These are phyloP conservation scores for Calameuta idolon DNA, from an alignment of 2,888 invertebrate species.

Conservation along the genomic window DNA sequence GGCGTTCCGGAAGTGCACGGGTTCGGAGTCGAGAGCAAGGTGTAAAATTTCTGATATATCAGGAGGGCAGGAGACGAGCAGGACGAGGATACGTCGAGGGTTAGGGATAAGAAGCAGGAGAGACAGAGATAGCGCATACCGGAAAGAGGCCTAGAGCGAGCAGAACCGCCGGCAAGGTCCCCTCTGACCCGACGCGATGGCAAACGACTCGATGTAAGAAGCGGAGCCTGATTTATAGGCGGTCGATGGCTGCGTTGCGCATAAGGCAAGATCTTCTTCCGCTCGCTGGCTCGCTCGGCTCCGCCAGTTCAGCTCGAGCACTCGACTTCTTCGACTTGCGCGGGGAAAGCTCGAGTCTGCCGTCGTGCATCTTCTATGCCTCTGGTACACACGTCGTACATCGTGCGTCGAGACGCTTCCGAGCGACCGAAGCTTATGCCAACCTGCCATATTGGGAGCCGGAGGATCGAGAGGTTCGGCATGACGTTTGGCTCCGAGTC, in stretches of 20 bases:
- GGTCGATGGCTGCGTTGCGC: conserved; percentile 34
- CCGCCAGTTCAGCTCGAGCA: neutral
- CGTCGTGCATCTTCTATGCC: neutral
- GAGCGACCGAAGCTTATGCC: neutral
- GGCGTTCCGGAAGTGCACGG: neutral
- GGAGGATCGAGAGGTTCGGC: neutral
- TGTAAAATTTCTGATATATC: neutral
- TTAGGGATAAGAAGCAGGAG: neutral
- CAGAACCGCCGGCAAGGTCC: conserved; percentile 45
- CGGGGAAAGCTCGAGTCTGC: conserved; percentile 27
- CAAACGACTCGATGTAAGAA: conserved; percentile 60
- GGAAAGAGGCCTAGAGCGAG: conserved; percentile 35
- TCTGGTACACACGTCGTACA: neutral
- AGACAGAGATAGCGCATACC: conserved; percentile 10
- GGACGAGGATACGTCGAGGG: conserved; percentile 11
- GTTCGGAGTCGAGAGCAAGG: conserved; percentile 1
- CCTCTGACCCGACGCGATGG: conserved; percentile 45
- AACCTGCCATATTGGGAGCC: neutral
- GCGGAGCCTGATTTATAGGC: conserved; percentile 58
- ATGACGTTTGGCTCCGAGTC: neutral
- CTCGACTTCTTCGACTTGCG: conserved; percentile 21
- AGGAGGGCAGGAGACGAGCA: conserved; percentile 6
- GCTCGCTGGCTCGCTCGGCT: conserved; percentile 21
- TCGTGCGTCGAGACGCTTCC: neutral
- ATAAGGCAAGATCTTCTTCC: conserved; percentile 48